phyloP scores from a whole-genome alignment of 2,113 vertebrate genomes.

The Hystrix cristata region DNA sequence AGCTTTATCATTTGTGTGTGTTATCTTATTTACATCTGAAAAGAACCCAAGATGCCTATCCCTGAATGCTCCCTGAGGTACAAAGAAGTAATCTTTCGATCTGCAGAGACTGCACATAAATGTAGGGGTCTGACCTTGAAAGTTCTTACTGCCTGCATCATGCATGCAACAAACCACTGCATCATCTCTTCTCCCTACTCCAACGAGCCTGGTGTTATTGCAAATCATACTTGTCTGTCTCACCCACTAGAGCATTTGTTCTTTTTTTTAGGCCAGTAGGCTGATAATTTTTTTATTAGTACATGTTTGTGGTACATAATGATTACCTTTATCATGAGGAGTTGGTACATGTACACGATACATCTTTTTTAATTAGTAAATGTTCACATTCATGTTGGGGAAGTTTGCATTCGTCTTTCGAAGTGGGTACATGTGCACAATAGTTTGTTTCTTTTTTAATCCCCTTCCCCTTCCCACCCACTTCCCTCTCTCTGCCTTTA shows the following conservation, averaged over 20 bases:
- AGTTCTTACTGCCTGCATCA: slow-evolving; percentile 68
- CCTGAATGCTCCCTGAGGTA: slow-evolving; percentile 73
- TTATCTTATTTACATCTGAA: slow-evolving; percentile 69
- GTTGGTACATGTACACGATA: neutral
- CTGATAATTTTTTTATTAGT: neutral
- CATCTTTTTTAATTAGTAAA: neutral
- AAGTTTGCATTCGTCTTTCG: neutral
- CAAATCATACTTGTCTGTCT: neutral
- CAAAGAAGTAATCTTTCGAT: slow-evolving; percentile 84
- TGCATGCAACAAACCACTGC: slow-evolving; percentile 65
- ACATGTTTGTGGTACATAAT: neutral
- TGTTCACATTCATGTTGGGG: neutral
- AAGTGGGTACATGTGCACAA: neutral
- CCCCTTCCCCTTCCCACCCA: neutral
- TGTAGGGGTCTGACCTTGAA: slow-evolving; percentile 83
- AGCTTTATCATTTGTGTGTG: slow-evolving; percentile 58
- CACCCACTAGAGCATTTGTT: neutral
- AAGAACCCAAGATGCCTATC: slow-evolving; percentile 61
- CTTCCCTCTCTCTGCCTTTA: neutral
- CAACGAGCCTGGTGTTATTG: neutral
- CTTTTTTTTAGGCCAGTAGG: neutral
- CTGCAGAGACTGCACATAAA: slow-evolving; percentile 84
- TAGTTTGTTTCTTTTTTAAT: neutral
- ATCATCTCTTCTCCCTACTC: neutral
- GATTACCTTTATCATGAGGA: neutral